These are phyloP conservation scores for Sceliomorpha sp. DNA, from an alignment of 2,888 invertebrate genomes.

Conservation along the genomic window DNA sequence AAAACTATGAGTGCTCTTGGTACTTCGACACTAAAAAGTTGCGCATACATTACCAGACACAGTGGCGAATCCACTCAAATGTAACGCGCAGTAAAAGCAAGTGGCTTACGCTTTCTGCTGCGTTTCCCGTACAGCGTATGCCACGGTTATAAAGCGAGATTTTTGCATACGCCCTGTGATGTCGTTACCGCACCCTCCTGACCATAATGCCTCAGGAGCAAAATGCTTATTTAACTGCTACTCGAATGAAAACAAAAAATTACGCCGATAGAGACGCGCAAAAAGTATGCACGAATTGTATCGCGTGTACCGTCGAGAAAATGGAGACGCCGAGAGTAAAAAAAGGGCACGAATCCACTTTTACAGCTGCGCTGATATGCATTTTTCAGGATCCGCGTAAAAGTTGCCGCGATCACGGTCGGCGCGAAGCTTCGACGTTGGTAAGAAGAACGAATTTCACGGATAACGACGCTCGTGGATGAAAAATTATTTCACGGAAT, in stretches of 20 bases:
- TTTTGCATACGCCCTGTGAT: slow-evolving; percentile 39
- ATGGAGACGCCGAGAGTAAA: too few relatives aligned
- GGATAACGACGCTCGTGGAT: too few relatives aligned
- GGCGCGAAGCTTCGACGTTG: too few relatives aligned
- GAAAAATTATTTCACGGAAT: too few relatives aligned
- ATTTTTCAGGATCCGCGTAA: too few relatives aligned
- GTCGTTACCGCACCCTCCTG: slow-evolving; percentile 32
- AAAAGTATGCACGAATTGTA: background rate
- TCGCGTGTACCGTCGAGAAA: background rate
- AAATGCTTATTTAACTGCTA: slow-evolving; percentile 30
- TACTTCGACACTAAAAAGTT: slow-evolving; percentile 51
- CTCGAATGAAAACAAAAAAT: slow-evolving; percentile 25
- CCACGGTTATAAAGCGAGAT: slow-evolving; percentile 46
- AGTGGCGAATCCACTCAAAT: slow-evolving; percentile 53
- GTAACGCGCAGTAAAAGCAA: slow-evolving; percentile 55
- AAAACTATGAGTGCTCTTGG: slow-evolving; percentile 48
- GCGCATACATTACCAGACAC: slow-evolving; percentile 52
- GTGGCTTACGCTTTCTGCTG: slow-evolving; percentile 42
- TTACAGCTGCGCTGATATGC: too few relatives aligned
- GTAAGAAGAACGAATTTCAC: too few relatives aligned
- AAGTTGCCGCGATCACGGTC: too few relatives aligned
- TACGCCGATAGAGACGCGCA: background rate
- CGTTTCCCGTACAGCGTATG: slow-evolving; percentile 40
- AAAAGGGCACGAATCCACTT: too few relatives aligned
- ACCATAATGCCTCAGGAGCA: slow-evolving; percentile 27